Percentiles rank a stretch among this genome's conserved stretches.
phyloP scores from a whole-genome alignment of 2,888 invertebrate species.

The Drosophila cracens region DNA sequence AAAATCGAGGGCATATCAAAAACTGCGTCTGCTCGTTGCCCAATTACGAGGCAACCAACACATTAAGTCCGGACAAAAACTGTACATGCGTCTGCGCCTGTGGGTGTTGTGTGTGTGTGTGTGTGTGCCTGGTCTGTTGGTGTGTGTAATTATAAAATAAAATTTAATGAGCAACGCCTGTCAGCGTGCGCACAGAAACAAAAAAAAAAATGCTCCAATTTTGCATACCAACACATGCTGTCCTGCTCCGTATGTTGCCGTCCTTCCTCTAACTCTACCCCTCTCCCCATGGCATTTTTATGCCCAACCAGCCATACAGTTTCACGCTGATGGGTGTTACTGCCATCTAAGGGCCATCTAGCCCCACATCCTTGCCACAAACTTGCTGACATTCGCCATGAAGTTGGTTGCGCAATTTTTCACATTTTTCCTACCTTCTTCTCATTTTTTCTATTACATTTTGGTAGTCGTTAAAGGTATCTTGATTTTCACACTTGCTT shows the following conservation, averaged over 20 bases:
- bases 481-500: slow-evolving; percentile 42
- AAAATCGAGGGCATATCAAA: slow-evolving; percentile 39
- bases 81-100: slow-evolving; percentile 31
- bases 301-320: slow-evolving; percentile 73
- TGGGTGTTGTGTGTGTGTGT: slow-evolving; percentile 47
- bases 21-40: slow-evolving; percentile 55
- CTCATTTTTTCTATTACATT: slow-evolving; percentile 26
- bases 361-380: slow-evolving; percentile 32
- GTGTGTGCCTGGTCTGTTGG: slow-evolving; percentile 59
- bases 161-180: slow-evolving; percentile 79
- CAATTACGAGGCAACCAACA: slow-evolving; percentile 69
- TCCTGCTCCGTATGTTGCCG: neutral
- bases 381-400: slow-evolving; percentile 74
- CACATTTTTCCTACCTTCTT: slow-evolving; percentile 22
- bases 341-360: slow-evolving; percentile 34
- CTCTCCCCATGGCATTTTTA: slow-evolving; percentile 50
- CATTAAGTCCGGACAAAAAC: slow-evolving; percentile 62
- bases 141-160: slow-evolving; percentile 80
- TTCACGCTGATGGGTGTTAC: slow-evolving; percentile 75
- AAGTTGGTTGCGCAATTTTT: slow-evolving; percentile 46
- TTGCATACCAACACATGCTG: slow-evolving; percentile 78
- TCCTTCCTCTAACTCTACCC: neutral
- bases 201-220: slow-evolving; percentile 42
- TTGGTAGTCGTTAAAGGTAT: slow-evolving; percentile 33
- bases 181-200: slow-evolving; percentile 49